Percentiles rank a stretch among this genome's conserved stretches.
phyloP scores from a whole-genome alignment of 2,113 vertebrate species.

The Phoxinus phoxinus region DNA sequence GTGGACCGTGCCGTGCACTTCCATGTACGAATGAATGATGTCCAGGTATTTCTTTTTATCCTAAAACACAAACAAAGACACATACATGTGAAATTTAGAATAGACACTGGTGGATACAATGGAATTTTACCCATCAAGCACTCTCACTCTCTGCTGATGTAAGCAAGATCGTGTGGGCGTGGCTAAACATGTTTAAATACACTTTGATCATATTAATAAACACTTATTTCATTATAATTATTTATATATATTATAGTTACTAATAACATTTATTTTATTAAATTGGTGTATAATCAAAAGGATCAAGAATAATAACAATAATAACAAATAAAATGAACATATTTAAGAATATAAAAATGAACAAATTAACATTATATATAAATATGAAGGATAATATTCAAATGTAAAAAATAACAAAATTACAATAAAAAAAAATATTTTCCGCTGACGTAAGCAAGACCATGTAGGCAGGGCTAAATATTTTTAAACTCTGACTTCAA shows the following conservation, averaged over 20 bases:
- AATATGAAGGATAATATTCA: not conserved
- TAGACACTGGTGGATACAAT: not conserved
- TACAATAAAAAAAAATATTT: too few species aligned
- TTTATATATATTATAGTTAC: not conserved
- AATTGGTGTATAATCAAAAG: not conserved
- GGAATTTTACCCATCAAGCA: too few species aligned
- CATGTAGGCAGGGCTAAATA: too few species aligned
- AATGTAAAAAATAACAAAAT: not conserved
- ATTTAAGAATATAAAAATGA: too few species aligned
- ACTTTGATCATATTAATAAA: too few species aligned
- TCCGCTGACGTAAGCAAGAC: too few species aligned
- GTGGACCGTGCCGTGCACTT: constrained; percentile 95
- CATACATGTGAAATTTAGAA: not conserved
- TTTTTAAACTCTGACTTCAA: not conserved
- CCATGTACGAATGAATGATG: constrained; percentile 93
- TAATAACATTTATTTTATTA: not conserved
- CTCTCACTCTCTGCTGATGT: too few species aligned
- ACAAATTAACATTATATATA: not conserved
- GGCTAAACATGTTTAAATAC: not conserved
- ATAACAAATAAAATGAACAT: not conserved
- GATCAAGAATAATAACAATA: not conserved
- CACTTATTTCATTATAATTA: too few species aligned
- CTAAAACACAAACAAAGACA: constrained; percentile 67
- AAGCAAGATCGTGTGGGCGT: not conserved
- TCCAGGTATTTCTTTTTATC: constrained; percentile 94